Conservation (phyloP, 2,888 invertebrate species). For the Chymomyza caudatula region DNA sequence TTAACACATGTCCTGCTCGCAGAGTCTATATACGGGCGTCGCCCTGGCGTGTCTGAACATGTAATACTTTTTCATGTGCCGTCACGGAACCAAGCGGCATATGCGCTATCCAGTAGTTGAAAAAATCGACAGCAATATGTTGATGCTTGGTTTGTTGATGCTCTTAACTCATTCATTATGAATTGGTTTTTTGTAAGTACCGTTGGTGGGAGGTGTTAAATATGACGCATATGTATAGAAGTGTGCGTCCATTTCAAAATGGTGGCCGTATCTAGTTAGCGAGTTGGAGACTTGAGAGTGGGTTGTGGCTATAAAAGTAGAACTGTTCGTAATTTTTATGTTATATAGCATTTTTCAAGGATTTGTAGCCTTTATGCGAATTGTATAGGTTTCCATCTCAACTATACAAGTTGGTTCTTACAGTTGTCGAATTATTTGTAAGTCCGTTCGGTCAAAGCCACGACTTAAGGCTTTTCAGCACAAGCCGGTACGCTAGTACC, state of each 20-base stretch:
- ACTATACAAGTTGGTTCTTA: too few species aligned
- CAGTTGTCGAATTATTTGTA: too few species aligned
- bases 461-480: too few species aligned
- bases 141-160: slow-evolving; percentile 63
- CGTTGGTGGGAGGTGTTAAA: slow-evolving; percentile 53
- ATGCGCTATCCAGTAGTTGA: slow-evolving; percentile 30
- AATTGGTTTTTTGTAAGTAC: slow-evolving; percentile 36
- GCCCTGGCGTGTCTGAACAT: slow-evolving; percentile 32
- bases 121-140: slow-evolving; percentile 39
- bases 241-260: too few species aligned
- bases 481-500: too few species aligned
- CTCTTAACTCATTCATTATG: slow-evolving; percentile 72
- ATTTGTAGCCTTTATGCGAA: too few species aligned
- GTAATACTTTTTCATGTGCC: slow-evolving; percentile 13
- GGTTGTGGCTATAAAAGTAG: neutral
- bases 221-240: slow-evolving; percentile 42
- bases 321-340: too few species aligned
- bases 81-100: slow-evolving; percentile 2
- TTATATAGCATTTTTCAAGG: too few species aligned
- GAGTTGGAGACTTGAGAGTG: neutral
- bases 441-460: too few species aligned
- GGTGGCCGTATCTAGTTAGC: neutral
- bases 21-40: slow-evolving; percentile 51
- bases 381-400: too few species aligned
- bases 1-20: slow-evolving; percentile 65